A percentile compares a stretch with the other conserved stretches of the same genome.
Conservation (phyloP, 2,888 invertebrate genomes). For the Chorisops tibialis region DNA sequence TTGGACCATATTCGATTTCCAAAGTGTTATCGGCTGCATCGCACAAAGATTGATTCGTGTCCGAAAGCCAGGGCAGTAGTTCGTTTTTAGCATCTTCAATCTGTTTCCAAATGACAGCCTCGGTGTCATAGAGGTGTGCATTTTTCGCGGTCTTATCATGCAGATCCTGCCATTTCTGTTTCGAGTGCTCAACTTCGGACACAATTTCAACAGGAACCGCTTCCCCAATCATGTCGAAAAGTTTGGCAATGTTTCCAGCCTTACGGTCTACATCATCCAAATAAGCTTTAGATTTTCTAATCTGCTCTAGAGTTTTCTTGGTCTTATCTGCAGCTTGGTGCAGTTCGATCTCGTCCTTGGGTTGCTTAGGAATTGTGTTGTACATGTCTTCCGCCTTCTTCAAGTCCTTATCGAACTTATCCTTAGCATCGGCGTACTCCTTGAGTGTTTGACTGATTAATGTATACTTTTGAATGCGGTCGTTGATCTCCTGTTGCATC, state of each 20-base stretch:
- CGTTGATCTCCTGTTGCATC: conserved; percentile 68
- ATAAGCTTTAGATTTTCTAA: conserved; percentile 70
- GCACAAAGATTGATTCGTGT: conserved; percentile 73
- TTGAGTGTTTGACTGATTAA: conserved; percentile 71
- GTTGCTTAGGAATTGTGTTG: conserved; percentile 62
- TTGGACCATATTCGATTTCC: conserved; percentile 77
- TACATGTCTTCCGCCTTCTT: conserved; percentile 65
- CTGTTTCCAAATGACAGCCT: conserved; percentile 89
- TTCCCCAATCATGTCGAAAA: conserved; percentile 53
- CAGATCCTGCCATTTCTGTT: conserved; percentile 66
- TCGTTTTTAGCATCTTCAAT: conserved; percentile 83
- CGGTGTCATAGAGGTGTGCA: conserved; percentile 79
- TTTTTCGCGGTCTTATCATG: conserved; percentile 70
- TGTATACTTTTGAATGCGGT: conserved; percentile 70
- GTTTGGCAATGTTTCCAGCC: conserved; percentile 53
- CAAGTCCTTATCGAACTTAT: conserved; percentile 67
- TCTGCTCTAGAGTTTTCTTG: conserved; percentile 69
- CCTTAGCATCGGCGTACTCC: conserved; percentile 69
- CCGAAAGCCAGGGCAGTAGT: conserved; percentile 76
- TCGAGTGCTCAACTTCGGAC: conserved; percentile 57
- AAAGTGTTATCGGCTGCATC: conserved; percentile 72
- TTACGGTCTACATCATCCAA: conserved; percentile 77
- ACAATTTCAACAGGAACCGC: conserved; percentile 55
- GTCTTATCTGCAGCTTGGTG: conserved; percentile 69
- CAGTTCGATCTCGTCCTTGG: conserved; percentile 71